A percentile compares a stretch with the other conserved stretches of the same genome.
phyloP scores from a whole-genome alignment of 1,140 invertebrate species.

The Tetragnatha versicolor region DNA sequence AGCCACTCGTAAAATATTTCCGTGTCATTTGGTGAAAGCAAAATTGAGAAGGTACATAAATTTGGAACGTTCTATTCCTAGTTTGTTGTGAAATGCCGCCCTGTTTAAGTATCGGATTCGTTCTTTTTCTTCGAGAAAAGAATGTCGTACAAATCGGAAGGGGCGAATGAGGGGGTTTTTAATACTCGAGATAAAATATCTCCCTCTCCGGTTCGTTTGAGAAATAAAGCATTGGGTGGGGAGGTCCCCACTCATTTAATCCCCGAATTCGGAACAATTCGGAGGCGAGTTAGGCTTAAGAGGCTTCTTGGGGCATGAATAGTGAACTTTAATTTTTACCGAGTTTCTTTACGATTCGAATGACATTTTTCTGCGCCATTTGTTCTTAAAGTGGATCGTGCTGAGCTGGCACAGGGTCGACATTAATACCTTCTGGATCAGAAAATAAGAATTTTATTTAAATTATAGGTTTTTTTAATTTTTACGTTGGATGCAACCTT shows the following conservation, averaged over 20 bases:
- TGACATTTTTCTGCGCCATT: neutral
- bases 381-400: neutral
- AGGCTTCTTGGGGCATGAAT: neutral
- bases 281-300: neutral
- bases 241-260: neutral
- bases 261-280: neutral
- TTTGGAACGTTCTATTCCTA: neutral
- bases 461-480: too few relatives aligned
- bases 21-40: slow-evolving; percentile 41
- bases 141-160: neutral
- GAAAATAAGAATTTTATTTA: too few relatives aligned
- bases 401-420: too few relatives aligned
- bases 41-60: slow-evolving; percentile 29
- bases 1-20: slow-evolving; percentile 50
- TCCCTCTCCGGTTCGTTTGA: neutral
- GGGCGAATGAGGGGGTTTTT: neutral
- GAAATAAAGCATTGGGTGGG: neutral
- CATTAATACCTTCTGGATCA: too few relatives aligned
- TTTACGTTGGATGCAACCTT: too few relatives aligned
- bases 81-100: neutral
- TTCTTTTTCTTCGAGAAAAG: too few relatives aligned
- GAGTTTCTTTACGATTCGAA: too few relatives aligned
- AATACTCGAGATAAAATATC: neutral
- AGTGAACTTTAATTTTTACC: neutral
- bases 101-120: neutral